A percentile compares a stretch with the other conserved stretches of the same genome.
These are phyloP conservation scores for Diorhabda sublineata DNA, from an alignment of 1,140 invertebrate genomes.

Conservation along the genomic window DNA sequence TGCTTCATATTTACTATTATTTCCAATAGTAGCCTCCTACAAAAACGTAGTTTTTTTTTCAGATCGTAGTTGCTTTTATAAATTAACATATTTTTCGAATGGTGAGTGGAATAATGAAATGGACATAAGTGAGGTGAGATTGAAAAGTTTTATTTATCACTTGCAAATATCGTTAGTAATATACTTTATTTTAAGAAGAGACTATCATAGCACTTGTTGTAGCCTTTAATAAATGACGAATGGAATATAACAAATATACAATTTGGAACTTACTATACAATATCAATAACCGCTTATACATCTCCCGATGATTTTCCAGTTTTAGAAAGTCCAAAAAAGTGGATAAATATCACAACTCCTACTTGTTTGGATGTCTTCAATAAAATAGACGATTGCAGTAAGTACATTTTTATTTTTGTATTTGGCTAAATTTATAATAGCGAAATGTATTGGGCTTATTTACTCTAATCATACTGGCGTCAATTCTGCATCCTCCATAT, in stretches of 20 bases:
- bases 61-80: conserved; percentile 8
- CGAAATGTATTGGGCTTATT: no score
- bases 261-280: conserved; percentile 19
- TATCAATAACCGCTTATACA: conserved; percentile 10
- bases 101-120: no score
- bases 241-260: conserved; percentile 15
- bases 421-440: background rate
- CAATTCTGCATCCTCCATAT: no score
- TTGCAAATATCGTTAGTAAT: no score
- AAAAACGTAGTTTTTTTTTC: background rate
- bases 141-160: no score
- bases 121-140: no score
- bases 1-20: no score
- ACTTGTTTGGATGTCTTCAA: conserved; percentile 43
- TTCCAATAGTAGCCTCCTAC: no score
- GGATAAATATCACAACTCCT: conserved; percentile 26
- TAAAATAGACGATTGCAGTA: conserved; percentile 44
- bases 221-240: background rate
- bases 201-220: no score
- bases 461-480: no score
- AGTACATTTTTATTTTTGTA: conserved; percentile 25
- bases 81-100: background rate
- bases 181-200: no score
- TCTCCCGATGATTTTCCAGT: background rate
- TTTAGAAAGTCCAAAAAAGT: conserved; percentile 18